These are phyloP conservation scores for Sturmia bella DNA, from an alignment of 2,888 invertebrate species.

Conservation along the genomic window DNA sequence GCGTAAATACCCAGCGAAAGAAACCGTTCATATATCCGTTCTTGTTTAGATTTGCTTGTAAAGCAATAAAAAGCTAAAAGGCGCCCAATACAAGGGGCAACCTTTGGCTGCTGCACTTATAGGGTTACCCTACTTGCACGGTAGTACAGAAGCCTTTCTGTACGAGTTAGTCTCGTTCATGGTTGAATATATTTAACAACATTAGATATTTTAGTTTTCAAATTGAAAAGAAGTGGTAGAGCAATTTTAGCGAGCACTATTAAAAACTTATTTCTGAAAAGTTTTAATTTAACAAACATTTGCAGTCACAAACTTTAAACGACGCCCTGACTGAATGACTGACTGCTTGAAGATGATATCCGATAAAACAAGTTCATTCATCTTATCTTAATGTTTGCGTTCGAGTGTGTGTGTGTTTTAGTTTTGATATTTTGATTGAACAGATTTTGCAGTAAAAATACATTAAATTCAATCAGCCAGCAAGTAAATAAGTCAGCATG, in stretches of 20 bases:
- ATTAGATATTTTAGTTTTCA: background rate
- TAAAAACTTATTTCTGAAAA: conserved; percentile 21
- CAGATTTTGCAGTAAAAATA: conserved; percentile 54
- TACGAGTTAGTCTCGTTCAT: no score
- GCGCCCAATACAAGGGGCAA: no score
- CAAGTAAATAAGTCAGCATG: conserved; percentile 17
- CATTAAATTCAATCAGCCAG: conserved; percentile 48
- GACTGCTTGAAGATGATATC: conserved; percentile 43
- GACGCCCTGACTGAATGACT: conserved; percentile 24
- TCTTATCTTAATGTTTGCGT: conserved; percentile 33
- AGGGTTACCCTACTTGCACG: no score
- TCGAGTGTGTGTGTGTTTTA: background rate
- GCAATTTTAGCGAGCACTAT: conserved; percentile 26
- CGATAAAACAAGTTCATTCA: conserved; percentile 63
- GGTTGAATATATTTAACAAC: background rate
- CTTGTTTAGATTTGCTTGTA: no score
- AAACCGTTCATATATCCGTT: no score
- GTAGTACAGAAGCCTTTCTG: no score
- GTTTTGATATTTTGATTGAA: conserved; percentile 54
- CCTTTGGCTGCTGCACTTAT: no score
- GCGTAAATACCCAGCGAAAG: no score
- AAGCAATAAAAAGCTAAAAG: no score
- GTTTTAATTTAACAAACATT: conserved; percentile 18
- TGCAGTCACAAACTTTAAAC: conserved; percentile 10
- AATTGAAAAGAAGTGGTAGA: background rate